These are phyloP conservation scores for Trichacis sp. DNA, from an alignment of 2,888 invertebrate species.

Conservation along the genomic window DNA sequence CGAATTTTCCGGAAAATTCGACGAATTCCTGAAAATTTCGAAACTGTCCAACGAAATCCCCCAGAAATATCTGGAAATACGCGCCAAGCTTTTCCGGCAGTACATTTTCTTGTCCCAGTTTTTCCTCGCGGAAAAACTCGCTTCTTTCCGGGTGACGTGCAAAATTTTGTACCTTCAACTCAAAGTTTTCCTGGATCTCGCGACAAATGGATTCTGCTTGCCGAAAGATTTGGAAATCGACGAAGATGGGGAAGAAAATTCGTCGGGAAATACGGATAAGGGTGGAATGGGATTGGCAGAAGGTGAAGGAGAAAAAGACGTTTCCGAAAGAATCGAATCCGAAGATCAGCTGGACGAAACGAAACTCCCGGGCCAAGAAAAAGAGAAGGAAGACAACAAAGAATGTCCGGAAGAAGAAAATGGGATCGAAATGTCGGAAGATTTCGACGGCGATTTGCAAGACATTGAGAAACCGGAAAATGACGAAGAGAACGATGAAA, in stretches of 20 bases:
- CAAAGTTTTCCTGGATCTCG: slow-evolving; percentile 87
- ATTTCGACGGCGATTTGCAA: slow-evolving; percentile 91
- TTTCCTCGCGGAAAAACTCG: slow-evolving; percentile 82
- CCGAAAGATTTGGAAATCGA: slow-evolving; percentile 86
- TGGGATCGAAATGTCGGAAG: slow-evolving; percentile 95
- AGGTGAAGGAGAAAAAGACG: slow-evolving; percentile 93
- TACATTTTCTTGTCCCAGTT: slow-evolving; percentile 81
- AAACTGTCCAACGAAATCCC: neutral
- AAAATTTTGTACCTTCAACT: slow-evolving; percentile 87
- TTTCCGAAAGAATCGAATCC: slow-evolving; percentile 92
- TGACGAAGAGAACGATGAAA: slow-evolving; percentile 77
- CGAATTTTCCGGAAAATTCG: slow-evolving; percentile 57
- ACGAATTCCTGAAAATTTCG: too few species aligned
- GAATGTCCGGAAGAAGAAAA: slow-evolving; percentile 90
- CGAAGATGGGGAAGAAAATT: slow-evolving; percentile 71
- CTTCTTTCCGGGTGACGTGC: slow-evolving; percentile 81
- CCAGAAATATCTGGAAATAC: slow-evolving; percentile 49
- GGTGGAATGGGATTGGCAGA: slow-evolving; percentile 92
- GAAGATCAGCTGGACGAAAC: slow-evolving; percentile 95
- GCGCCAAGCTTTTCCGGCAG: slow-evolving; percentile 82
- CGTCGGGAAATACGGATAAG: slow-evolving; percentile 72
- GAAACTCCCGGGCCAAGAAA: slow-evolving; percentile 82
- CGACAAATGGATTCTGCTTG: slow-evolving; percentile 90
- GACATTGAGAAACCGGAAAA: slow-evolving; percentile 79
- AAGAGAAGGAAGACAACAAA: slow-evolving; percentile 76